Evolutionary conservation across 2,113 vertebrate genomes (phyloP).

Genomic region (Otus sunia): DNA sequence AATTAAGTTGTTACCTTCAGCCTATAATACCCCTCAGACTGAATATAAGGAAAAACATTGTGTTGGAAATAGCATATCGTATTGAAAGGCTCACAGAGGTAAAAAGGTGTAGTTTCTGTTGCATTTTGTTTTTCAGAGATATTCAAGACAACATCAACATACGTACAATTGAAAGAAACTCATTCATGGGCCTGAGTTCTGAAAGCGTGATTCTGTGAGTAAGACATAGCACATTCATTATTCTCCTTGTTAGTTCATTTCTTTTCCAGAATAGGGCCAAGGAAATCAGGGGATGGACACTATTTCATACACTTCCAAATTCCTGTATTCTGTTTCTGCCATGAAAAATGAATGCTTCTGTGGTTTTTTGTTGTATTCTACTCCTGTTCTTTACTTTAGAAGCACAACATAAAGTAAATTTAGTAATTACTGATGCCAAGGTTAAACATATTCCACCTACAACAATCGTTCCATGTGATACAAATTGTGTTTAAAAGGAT

Average conservation of each 20-base stretch:
- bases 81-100: neutral
- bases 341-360: neutral
- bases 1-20: neutral
- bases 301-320: neutral
- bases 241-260: neutral
- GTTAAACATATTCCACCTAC: slow-evolving; percentile 57
- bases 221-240: neutral
- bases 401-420: slow-evolving; percentile 48
- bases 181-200: slow-evolving; percentile 78
- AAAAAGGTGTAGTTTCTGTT: neutral
- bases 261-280: slow-evolving; percentile 47
- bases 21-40: neutral
- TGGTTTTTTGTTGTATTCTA: neutral
- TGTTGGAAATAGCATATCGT: neutral
- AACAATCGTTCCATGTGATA: slow-evolving; percentile 30
- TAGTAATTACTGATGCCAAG: slow-evolving; percentile 63
- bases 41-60: neutral
- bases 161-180: slow-evolving; percentile 74
- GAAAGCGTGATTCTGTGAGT: slow-evolving; percentile 81
- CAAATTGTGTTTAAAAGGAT: slow-evolving; percentile 59
- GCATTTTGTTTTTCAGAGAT: slow-evolving; percentile 75
- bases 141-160: slow-evolving; percentile 84
- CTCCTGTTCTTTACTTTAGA: slow-evolving; percentile 42
- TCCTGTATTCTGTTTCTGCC: neutral
- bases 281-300: neutral